phyloP scores from a whole-genome alignment of 2,797 vertebrate species.

The Sylvilagus floridanus region DNA sequence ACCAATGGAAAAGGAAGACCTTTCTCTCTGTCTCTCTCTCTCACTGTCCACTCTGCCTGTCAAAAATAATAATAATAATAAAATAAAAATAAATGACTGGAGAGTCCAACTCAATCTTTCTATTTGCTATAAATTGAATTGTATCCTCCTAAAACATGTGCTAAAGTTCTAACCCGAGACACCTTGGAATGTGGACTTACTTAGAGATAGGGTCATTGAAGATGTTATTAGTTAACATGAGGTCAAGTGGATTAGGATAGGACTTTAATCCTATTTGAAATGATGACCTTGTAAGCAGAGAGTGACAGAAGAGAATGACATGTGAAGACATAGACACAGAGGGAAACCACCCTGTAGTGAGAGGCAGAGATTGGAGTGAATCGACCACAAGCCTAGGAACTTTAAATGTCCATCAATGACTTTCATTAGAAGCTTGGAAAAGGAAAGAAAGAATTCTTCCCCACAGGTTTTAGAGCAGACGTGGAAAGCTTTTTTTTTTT shows the following conservation, averaged over 20 bases:
- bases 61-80: not conserved
- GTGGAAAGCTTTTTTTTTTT: no score
- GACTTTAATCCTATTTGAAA: not conserved
- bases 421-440: not conserved
- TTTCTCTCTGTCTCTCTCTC: no score
- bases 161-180: not conserved
- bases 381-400: not conserved
- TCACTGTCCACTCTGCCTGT: no score
- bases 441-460: not conserved
- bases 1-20: no score
- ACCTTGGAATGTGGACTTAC: not conserved
- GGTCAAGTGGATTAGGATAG: not conserved
- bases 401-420: not conserved
- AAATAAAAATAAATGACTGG: not conserved
- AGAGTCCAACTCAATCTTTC: not conserved
- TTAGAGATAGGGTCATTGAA: not conserved
- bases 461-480: not conserved
- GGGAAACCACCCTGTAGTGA: not conserved
- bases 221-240: not conserved
- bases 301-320: not conserved
- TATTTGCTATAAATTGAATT: not conserved
- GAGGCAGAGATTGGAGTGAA: not conserved
- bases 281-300: not conserved
- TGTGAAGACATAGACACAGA: not conserved
- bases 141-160: not conserved